Base-by-base conservation (phyloP, 2,797 vertebrate genomes). In the Sandelia bainsii region DNA sequence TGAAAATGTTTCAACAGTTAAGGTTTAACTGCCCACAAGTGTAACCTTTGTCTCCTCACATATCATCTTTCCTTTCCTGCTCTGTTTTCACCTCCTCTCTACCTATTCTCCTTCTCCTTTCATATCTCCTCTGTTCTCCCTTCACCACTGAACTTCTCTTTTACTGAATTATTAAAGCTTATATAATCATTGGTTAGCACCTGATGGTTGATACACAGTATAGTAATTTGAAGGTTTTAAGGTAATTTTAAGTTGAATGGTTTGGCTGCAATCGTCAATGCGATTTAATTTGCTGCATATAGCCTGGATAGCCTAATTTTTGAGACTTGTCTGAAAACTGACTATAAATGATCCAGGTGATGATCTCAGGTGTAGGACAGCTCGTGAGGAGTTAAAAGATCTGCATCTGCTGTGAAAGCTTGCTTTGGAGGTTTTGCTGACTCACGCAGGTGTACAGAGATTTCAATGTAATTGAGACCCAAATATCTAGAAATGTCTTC, bases 1-100 rank as follows among this genome's bases (percentile, higher is more conserved):
- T 66, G 68, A 71, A 75, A 79, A 72, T 8, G 69, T 53, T 79
- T 82, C 29, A 78, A 56, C 62, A 72, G 72, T 53, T 74, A 14
- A 63, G 32, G 9, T 64, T 34, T 79, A 62, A 83, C 78, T 27
- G 60, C 52, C 48, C 79, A 84, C 74, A 23, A 20, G 42, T 71
- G 75, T 79, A 69, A 75, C 78, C 0, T 50, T 20, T 19, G 0
- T 37, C 11, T 58, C 46, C 51, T 46, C 23, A 22, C 56, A 29
- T 67, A 52, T 57, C 45, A 45, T 62, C 59, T 70, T 42, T 60
- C 64, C 60, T 70, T 25, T 51, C 11, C 48, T 37, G n/a, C 40
- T 61, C 20, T 62, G 22, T 5, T 14, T 37, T 52, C 27, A 34
- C 50, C 51, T 63, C 20, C 20, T 32, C 44, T 51, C 37, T 1